A percentile compares a stretch with the other conserved stretches of the same genome.
phyloP scores from a whole-genome alignment of 2,888 invertebrate species.

The Athrips mouffetella region DNA sequence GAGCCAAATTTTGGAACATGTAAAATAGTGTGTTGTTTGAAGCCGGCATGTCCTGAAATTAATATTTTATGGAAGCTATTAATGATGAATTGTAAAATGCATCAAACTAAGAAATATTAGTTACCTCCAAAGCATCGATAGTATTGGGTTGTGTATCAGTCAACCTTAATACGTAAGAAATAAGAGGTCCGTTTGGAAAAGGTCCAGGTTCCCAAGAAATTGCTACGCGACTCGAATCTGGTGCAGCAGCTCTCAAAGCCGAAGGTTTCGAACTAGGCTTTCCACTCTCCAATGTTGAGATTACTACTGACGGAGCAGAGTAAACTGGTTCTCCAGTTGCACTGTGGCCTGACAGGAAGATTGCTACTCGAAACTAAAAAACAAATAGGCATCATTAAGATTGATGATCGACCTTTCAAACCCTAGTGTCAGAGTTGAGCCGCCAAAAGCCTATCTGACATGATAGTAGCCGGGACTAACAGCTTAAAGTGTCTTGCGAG shows the following conservation, averaged over 20 bases:
- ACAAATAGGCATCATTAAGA: slow-evolving; percentile 12
- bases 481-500: no score
- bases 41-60: slow-evolving; percentile 84
- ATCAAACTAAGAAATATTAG: background rate
- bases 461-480: no score
- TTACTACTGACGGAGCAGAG: slow-evolving; percentile 86
- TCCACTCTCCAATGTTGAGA: slow-evolving; percentile 85
- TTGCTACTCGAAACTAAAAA: slow-evolving; percentile 91
- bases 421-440: no score
- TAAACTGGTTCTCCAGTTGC: slow-evolving; percentile 84
- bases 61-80: background rate
- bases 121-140: slow-evolving; percentile 82
- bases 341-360: slow-evolving; percentile 84
- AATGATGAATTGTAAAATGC: no score
- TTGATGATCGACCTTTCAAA: no score
- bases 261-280: slow-evolving; percentile 86
- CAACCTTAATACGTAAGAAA: slow-evolving; percentile 89
- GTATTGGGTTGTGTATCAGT: slow-evolving; percentile 77
- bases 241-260: slow-evolving; percentile 85
- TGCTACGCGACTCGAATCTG: slow-evolving; percentile 90
- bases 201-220: slow-evolving; percentile 93
- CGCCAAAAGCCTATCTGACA: no score
- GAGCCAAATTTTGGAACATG: slow-evolving; percentile 86
- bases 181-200: slow-evolving; percentile 91
- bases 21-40: slow-evolving; percentile 83